phyloP scores from a whole-genome alignment of 2,888 invertebrate species.

The Drosophila imparisetae region DNA sequence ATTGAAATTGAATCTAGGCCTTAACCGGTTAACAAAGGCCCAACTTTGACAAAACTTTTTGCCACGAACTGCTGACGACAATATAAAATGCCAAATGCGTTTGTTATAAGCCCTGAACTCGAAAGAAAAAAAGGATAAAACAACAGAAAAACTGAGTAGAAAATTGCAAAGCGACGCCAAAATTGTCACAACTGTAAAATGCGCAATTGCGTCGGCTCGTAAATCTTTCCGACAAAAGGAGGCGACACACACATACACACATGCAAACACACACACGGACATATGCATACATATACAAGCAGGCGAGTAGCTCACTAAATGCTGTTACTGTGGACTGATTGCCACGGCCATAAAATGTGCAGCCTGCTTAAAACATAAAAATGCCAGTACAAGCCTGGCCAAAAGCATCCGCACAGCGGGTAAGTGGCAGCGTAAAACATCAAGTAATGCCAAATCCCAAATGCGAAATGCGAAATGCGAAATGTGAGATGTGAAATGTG shows the following conservation, averaged over 20 bases:
- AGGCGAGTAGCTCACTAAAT: constrained; percentile 73
- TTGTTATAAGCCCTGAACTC: constrained; percentile 62
- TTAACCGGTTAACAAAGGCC: constrained; percentile 44
- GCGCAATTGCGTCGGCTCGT: constrained; percentile 79
- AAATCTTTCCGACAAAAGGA: constrained; percentile 65
- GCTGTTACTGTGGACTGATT: constrained; percentile 66
- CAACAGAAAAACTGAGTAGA: constrained; percentile 31
- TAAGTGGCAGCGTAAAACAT: constrained; percentile 77
- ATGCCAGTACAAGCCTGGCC: constrained; percentile 53
- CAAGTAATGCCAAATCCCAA: constrained; percentile 74
- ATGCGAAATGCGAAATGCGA: constrained; percentile 57
- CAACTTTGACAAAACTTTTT: constrained; percentile 52
- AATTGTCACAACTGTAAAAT: constrained; percentile 80
- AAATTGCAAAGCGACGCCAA: constrained; percentile 74
- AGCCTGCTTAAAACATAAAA: constrained; percentile 80
- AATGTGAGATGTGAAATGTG: constrained; percentile 62
- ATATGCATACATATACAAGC: background rate
- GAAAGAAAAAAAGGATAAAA: constrained; percentile 11
- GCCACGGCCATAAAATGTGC: constrained; percentile 72
- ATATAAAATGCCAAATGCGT: constrained; percentile 53
- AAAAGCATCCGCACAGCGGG: constrained; percentile 46
- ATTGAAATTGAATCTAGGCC: constrained; percentile 39
- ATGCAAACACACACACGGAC: constrained; percentile 3
- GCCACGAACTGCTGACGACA: constrained; percentile 40
- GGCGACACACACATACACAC: constrained; percentile 26